Evolutionary conservation across 2,113 vertebrate genomes (phyloP), one percentile per base, ranked within the genome.

Genomic region (Eulacestoma nigropectus): DNA sequence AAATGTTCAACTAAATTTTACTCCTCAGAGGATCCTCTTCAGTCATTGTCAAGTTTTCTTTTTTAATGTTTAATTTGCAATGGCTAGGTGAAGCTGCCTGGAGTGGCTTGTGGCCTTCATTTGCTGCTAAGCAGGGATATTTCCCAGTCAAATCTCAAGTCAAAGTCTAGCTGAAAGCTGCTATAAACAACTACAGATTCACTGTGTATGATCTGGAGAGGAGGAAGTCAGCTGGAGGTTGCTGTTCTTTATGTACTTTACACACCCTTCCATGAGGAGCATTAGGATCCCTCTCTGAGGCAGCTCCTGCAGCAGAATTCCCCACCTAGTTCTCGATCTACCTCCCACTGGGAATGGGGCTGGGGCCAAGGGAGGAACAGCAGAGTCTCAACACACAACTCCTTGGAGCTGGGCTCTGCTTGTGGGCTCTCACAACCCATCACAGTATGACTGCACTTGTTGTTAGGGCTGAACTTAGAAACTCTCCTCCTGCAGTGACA

Each of bases 241-340:
- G 4, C 19, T 42, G 18, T 15, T 50, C 13, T 35, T 32, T 26
- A 10, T 1, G 7, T 2, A 1, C 15, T 59, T 63, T 5, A 12
- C 8, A 7, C 17, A 57, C 12, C 16, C 17, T 35, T 65, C 30
- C 11, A 13, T 1, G 0, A 46, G 29, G 60, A 65, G 37, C 11
- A 12, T 10, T 17, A 20, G 20, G 30, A 52, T 32, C 30, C 37
- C 23, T 53, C 60, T 37, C 2, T 11, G n/a, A 47, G 53, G 19
- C 56, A 60, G 46, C 33, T 81, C 44, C 33, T 1, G 5, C 35
- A 39, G 53, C 41, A 73, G 49, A 44, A 70, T 59, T 73, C 32
- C 42, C 32, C 46, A 44, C 9, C 25, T 19, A 0, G 8, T 9
- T 78, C 39, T 62, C 1, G 0, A 13, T 37, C 18, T 68, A 1